Evolutionary conservation across 2,888 invertebrate genomes (phyloP).

Genomic region (Trachelus iudaicus): DNA sequence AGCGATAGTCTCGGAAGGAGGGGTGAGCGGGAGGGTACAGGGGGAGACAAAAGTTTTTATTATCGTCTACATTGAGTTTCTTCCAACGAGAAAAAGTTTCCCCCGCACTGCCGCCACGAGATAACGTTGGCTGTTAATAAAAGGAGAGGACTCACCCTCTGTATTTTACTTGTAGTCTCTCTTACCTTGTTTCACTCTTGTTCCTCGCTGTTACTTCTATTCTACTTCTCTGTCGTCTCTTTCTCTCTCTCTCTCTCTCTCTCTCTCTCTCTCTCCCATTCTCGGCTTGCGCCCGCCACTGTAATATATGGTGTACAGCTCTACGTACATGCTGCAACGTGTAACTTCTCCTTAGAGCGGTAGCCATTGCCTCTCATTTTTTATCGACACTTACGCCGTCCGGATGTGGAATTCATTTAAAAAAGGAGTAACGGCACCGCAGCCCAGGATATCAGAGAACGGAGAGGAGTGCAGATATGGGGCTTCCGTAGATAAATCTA

Average conservation of each 20-base stretch:
- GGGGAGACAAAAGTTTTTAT: neutral
- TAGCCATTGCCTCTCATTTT: neutral
- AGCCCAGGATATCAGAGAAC: neutral
- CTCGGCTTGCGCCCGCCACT: neutral
- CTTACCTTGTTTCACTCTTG: neutral
- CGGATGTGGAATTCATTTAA: neutral
- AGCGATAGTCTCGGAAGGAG: too few relatives aligned
- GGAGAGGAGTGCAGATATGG: conserved; percentile 2
- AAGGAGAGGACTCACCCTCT: neutral
- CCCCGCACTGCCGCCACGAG: neutral
- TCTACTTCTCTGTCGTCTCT: neutral
- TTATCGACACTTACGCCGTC: neutral
- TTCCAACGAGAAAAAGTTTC: neutral
- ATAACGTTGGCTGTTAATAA: neutral
- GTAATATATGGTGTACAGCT: neutral
- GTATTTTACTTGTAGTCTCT: neutral
- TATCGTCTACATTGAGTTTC: neutral
- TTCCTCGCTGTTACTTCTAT: neutral
- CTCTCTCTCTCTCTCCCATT: too few relatives aligned
- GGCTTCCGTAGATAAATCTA: conserved; percentile 37
- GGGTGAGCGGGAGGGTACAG: fast-evolving
- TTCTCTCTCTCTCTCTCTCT: too few relatives aligned
- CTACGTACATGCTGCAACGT: neutral
- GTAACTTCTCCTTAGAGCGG: neutral
- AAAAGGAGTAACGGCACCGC: neutral